A percentile compares a stretch with the other conserved stretches of the same genome.
phyloP scores from a whole-genome alignment of 2,888 invertebrate species.

The Drosophila mayaguana region DNA sequence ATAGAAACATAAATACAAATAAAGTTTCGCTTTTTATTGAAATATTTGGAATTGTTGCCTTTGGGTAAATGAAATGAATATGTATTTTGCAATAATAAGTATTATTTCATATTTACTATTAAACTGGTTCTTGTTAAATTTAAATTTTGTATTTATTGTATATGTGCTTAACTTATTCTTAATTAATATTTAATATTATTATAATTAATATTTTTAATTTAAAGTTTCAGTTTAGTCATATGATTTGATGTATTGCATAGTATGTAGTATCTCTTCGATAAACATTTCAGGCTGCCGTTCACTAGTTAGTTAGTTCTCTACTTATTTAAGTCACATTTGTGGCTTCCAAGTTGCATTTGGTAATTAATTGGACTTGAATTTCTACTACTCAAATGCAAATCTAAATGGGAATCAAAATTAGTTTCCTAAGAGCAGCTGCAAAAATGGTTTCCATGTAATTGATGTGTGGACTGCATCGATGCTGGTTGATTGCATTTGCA shows the following conservation, averaged over 20 bases:
- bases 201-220: not conserved
- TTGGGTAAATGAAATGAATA: conserved; percentile 13
- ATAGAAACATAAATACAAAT: no score
- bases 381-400: conserved; percentile 4
- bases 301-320: no score
- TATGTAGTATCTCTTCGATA: not conserved
- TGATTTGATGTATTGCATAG: not conserved
- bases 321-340: conserved; percentile 5
- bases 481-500: conserved; percentile 44
- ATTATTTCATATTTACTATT: no score
- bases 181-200: not conserved
- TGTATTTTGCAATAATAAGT: no score
- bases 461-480: conserved; percentile 22
- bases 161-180: not conserved
- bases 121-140: no score
- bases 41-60: conserved; percentile 22
- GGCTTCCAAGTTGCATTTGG: conserved; percentile 22
- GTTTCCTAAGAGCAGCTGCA: conserved; percentile 16
- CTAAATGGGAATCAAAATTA: conserved; percentile 17
- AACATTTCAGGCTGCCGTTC: not conserved
- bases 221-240: not conserved
- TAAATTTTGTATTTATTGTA: not conserved
- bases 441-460: conserved; percentile 18
- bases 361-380: conserved; percentile 53
- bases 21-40: not conserved